Percentiles rank a stretch among this genome's conserved stretches.
These are phyloP conservation scores for Aricia agestis DNA, from an alignment of 1,140 invertebrate species.

Conservation along the genomic window DNA sequence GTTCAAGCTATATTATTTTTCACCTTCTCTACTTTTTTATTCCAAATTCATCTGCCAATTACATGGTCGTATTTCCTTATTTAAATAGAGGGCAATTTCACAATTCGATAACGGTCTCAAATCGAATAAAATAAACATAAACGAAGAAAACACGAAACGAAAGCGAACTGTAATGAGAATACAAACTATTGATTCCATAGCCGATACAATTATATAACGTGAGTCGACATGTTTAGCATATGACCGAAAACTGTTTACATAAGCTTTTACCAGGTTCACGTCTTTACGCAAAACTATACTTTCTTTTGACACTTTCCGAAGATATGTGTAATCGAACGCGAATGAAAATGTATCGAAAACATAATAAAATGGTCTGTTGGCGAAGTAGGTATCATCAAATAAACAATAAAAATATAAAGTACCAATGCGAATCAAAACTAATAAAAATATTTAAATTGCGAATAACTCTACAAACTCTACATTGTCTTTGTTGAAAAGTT, in stretches of 20 bases:
- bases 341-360: too few species aligned
- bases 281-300: background rate
- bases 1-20: too few species aligned
- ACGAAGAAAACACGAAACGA: background rate
- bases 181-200: conserved; percentile 2
- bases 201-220: conserved; percentile 14
- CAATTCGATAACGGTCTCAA: background rate
- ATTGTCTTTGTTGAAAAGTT: too few species aligned
- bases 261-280: background rate
- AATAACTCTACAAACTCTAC: too few species aligned
- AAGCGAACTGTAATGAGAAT: conserved; percentile 12
- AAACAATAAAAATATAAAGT: too few species aligned
- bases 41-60: too few species aligned
- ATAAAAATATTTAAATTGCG: too few species aligned
- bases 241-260: background rate
- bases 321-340: background rate
- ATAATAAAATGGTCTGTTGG: too few species aligned
- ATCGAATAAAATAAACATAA: background rate
- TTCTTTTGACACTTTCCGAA: background rate
- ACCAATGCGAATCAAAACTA: too few species aligned
- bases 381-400: too few species aligned
- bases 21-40: too few species aligned
- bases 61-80: too few species aligned
- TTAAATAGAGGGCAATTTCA: background rate
- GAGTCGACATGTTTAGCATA: conserved; percentile 12